Evolutionary conservation across 2,888 invertebrate genomes (phyloP).

Genomic region (Erebia aethiops): DNA sequence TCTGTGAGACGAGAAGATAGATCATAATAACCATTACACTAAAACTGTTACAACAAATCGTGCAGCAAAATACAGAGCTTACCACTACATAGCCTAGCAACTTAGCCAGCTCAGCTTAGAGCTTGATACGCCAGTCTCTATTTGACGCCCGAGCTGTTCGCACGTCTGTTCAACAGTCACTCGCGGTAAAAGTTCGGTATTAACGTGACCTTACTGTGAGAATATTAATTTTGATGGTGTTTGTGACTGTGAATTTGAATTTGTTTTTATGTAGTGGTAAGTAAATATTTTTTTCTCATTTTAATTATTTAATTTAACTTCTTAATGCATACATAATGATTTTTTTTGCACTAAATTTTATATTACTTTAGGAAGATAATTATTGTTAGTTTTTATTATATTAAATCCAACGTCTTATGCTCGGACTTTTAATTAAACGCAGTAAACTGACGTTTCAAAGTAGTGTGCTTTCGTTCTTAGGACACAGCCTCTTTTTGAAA

Average conservation of each 20-base stretch:
- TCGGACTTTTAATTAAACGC: no score
- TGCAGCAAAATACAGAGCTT: no score
- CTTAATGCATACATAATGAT: no score
- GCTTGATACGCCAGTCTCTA: constrained; percentile 29
- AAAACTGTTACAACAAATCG: no score
- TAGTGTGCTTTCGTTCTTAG: no score
- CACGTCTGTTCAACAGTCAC: constrained; percentile 19
- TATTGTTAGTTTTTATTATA: no score
- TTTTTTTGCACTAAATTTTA: no score
- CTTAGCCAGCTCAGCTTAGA: not conserved
- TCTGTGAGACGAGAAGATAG: no score
- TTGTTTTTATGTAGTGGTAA: constrained; percentile 27
- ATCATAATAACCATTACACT: no score
- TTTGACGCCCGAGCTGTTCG: constrained; percentile 21
- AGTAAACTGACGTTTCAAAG: no score
- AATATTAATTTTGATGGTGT: constrained; percentile 20
- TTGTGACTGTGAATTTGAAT: constrained; percentile 14
- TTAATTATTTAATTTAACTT: not conserved
- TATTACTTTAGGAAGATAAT: not conserved
- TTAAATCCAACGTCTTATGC: no score
- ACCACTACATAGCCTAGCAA: constrained; percentile 4
- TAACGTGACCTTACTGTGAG: constrained; percentile 20
- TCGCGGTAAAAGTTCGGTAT: constrained; percentile 32
- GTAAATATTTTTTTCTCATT: not conserved
- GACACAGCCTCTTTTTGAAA: no score